Evolutionary conservation across 2,888 invertebrate species (phyloP), one percentile per base, ranked within the genome.

Genomic region (Saturnia japonica): DNA sequence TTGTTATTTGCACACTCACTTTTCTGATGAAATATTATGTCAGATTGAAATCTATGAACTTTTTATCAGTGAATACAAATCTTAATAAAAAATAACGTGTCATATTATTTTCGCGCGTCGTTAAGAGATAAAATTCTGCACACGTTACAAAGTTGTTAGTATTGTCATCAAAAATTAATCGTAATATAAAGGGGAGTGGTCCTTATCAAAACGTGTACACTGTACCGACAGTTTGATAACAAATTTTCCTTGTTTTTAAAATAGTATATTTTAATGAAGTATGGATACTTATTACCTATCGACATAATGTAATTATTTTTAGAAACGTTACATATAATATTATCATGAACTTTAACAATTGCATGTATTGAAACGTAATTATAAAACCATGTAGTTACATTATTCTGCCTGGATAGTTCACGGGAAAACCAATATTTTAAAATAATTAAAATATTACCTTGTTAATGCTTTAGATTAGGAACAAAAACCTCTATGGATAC

Each of bases 121-220:
- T 28, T 60, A 60, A 2, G 12, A 51, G 57, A 60, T 60, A 60
- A 60, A 11, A 60, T 28, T 60, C 57, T 60, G 57, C 57, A 28
- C 57, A 60, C 57, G 57, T 60, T 60, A 60, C 57, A 25, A 64
- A 40, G 40, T 40, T 64, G 9, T 64, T 64, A 19, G 34, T 64
- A 40, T 40, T 57, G 25, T 25, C 47, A 14, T 51, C 6, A 57
- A 57, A 25, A 54, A 12, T 28, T 25, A 16, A 64, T 64, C 64
- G 40, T 43, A 40, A 54, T 54, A 54, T 67, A 25, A 42, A 40
- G 66, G 54, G 70, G 67, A 42, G 40, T 25, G 70, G 66, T 64
- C 47, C 6, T 67, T 70, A 70, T 70, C 70, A 28, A 40, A 34
- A 64, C 40, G 64, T 40, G 40, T 64, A 64, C 51, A 69, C 60